A percentile compares a stretch with the other conserved stretches of the same genome.
These are phyloP conservation scores for Cyrtorhinus lividipennis DNA, from an alignment of 1,140 invertebrate species.

Conservation along the genomic window DNA sequence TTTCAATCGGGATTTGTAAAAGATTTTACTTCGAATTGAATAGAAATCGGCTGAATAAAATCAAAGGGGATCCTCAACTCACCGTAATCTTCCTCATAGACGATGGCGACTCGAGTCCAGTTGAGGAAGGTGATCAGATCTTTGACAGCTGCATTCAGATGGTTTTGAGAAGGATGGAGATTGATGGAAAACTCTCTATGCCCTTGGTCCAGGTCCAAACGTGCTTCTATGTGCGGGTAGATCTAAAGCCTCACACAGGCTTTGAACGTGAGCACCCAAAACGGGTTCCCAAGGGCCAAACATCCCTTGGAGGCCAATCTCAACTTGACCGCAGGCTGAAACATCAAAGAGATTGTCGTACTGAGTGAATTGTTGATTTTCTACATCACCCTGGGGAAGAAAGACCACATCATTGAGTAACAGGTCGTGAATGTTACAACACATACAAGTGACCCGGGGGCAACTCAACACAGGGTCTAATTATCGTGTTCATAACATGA, in stretches of 20 bases:
- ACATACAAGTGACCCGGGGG: no score
- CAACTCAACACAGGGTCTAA: no score
- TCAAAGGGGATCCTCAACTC: no score
- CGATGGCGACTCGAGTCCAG: slow-evolving; percentile 84
- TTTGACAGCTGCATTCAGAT: slow-evolving; percentile 69
- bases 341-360: slow-evolving; percentile 15
- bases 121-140: slow-evolving; percentile 79
- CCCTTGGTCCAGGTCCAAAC: slow-evolving; percentile 46
- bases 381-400: no score
- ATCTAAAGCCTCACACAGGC: slow-evolving; percentile 74
- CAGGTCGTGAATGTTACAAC: no score
- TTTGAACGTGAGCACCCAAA: slow-evolving; percentile 71
- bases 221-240: slow-evolving; percentile 75
- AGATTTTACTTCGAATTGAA: no score
- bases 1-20: no score
- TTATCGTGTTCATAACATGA: no score
- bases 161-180: slow-evolving; percentile 69
- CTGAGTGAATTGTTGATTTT: no score
- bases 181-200: slow-evolving; percentile 74
- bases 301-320: slow-evolving; percentile 69
- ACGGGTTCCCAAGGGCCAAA: slow-evolving; percentile 75
- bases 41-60: no score
- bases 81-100: slow-evolving; percentile 83
- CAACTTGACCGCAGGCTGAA: slow-evolving; percentile 73
- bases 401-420: no score